phyloP scores from a whole-genome alignment of 2,797 vertebrate species.

The Anabacerthia variegaticeps region DNA sequence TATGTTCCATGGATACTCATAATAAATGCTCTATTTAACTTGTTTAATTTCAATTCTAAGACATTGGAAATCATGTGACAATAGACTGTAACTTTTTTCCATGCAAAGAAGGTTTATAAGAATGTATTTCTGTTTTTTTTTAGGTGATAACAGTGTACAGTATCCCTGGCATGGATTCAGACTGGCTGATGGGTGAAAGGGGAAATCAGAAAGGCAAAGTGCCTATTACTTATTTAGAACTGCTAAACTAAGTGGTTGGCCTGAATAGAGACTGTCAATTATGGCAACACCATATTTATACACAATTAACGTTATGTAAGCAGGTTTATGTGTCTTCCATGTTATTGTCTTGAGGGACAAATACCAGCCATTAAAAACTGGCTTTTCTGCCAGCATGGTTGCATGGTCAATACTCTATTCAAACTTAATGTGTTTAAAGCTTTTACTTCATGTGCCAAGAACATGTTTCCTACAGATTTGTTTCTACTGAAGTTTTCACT shows the following conservation, averaged over 20 bases:
- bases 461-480: conserved; percentile 81
- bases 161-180: conserved; percentile 93
- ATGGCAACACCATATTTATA: conserved; percentile 80
- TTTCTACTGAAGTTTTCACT: conserved; percentile 82
- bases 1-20: background rate
- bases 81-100: background rate
- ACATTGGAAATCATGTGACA: background rate
- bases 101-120: background rate
- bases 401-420: conserved; percentile 79
- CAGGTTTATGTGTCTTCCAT: conserved; percentile 81
- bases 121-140: conserved; percentile 57
- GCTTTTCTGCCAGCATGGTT: conserved; percentile 74
- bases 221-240: conserved; percentile 98
- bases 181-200: conserved; percentile 98
- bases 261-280: conserved; percentile 72
- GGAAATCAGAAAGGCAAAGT: conserved; percentile 97
- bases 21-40: background rate
- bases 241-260: conserved; percentile 88
- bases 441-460: conserved; percentile 80
- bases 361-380: conserved; percentile 70
- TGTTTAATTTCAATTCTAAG: background rate
- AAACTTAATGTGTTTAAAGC: conserved; percentile 79
- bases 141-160: conserved; percentile 96
- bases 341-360: conserved; percentile 77
- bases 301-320: conserved; percentile 80